Evolutionary conservation across 2,888 invertebrate genomes (phyloP).

Genomic region (Harmothoe impar): DNA sequence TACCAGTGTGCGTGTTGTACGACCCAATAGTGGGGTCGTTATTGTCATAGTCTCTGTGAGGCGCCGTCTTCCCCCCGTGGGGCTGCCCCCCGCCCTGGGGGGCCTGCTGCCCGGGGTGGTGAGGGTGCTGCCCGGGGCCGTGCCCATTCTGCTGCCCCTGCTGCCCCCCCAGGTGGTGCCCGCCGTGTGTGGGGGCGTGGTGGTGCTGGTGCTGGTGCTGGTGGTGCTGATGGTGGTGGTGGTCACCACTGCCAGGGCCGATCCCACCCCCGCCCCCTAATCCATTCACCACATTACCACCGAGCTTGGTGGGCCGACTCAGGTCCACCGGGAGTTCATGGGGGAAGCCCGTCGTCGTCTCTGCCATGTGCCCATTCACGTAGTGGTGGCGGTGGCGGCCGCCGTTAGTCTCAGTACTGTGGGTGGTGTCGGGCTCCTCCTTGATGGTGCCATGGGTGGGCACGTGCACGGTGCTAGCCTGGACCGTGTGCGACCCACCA

Average conservation of each 20-base stretch:
- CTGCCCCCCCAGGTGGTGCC: not conserved
- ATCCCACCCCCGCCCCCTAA: not conserved
- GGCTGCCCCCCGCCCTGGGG: not conserved
- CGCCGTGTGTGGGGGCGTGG: not conserved
- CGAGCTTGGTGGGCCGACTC: slow-evolving; percentile 43
- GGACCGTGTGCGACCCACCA: not conserved
- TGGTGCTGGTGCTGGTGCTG: slow-evolving; percentile 32
- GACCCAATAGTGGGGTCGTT: slow-evolving; percentile 52
- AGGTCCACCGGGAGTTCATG: slow-evolving; percentile 54
- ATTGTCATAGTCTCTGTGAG: slow-evolving; percentile 50
- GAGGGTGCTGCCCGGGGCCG: not conserved
- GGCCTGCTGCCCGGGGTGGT: not conserved
- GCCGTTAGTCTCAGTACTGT: not conserved
- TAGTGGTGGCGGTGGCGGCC: not conserved
- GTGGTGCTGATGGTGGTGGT: slow-evolving; percentile 33
- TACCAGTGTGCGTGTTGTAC: not conserved
- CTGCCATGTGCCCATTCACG: slow-evolving; percentile 53
- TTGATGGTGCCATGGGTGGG: slow-evolving; percentile 32
- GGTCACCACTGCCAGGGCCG: not conserved
- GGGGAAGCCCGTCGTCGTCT: slow-evolving; percentile 9
- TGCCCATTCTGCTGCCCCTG: not conserved
- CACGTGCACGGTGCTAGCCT: slow-evolving; percentile 56
- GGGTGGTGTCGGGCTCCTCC: not conserved
- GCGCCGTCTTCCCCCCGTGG: not conserved
- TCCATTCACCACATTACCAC: not conserved